These are phyloP conservation scores for Trochalopteron elliotii DNA, from an alignment of 2,113 vertebrate species.

Conservation along the genomic window DNA sequence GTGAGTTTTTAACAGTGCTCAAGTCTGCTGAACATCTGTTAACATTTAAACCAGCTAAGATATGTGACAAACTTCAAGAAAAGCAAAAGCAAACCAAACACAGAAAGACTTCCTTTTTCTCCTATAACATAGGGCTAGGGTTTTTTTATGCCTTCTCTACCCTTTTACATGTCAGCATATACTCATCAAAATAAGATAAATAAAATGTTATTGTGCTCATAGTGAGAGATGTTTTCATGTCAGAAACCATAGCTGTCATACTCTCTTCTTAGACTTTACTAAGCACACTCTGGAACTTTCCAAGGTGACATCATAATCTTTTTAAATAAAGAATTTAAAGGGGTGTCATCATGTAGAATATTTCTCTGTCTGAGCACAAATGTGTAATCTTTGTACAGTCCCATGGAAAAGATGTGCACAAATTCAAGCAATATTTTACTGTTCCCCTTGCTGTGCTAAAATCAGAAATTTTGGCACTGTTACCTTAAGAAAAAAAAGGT, in stretches of 20 bases:
- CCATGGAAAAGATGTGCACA: background rate
- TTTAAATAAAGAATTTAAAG: conserved; percentile 24
- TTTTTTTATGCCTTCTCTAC: background rate
- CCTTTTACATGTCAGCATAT: conserved; percentile 14
- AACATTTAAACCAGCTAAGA: conserved; percentile 26
- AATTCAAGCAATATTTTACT: background rate
- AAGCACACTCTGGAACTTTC: background rate
- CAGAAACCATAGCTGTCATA: conserved; percentile 10
- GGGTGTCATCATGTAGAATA: background rate
- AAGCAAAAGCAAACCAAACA: background rate
- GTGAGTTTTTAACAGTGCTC: background rate
- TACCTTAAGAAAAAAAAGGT: background rate
- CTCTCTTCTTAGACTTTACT: background rate
- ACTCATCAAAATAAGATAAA: conserved; percentile 10
- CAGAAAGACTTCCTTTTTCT: background rate
- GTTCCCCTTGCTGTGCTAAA: background rate
- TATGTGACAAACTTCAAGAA: background rate
- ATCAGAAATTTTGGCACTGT: background rate
- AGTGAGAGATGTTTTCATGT: background rate
- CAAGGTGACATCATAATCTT: conserved; percentile 18
- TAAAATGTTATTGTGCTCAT: background rate
- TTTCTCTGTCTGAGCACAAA: background rate
- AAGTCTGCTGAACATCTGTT: background rate
- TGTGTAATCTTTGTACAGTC: background rate
- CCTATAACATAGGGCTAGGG: background rate